Percentiles rank a stretch among this genome's conserved stretches.
These are phyloP conservation scores for Elysia chlorotica DNA, from an alignment of 1,140 invertebrate genomes.

Conservation along the genomic window DNA sequence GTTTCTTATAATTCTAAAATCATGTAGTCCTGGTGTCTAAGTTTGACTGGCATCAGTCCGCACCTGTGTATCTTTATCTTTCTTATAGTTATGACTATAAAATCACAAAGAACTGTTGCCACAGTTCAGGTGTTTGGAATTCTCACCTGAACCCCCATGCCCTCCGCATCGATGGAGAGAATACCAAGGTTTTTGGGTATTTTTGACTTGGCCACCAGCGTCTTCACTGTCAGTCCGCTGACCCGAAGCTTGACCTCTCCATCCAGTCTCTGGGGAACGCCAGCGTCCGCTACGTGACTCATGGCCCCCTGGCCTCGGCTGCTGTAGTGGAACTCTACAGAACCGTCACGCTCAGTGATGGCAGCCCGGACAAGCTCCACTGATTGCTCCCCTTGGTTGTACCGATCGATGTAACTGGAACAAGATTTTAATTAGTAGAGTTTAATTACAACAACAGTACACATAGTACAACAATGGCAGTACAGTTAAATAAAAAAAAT, in stretches of 20 bases:
- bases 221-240: conserved; percentile 36
- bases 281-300: conserved; percentile 29
- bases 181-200: conserved; percentile 46
- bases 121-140: too few relatives aligned
- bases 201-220: conserved; percentile 36
- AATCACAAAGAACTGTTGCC: too few relatives aligned
- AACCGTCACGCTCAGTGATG: background rate
- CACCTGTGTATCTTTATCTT: too few relatives aligned
- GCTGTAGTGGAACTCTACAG: conserved; percentile 31
- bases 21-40: too few relatives aligned
- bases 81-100: too few relatives aligned
- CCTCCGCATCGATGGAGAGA: conserved; percentile 54
- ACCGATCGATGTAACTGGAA: background rate
- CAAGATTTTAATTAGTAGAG: too few relatives aligned
- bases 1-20: too few relatives aligned
- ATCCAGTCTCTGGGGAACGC: background rate
- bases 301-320: conserved; percentile 38
- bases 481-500: too few relatives aligned
- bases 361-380: background rate
- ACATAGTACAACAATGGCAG: too few relatives aligned
- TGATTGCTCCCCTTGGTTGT: background rate
- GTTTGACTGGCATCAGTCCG: too few relatives aligned
- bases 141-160: conserved; percentile 41
- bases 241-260: conserved; percentile 30
- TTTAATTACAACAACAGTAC: too few relatives aligned